These are phyloP conservation scores for Hyposmocoma kahamanoa DNA, from an alignment of 1,140 invertebrate genomes.

Conservation along the genomic window DNA sequence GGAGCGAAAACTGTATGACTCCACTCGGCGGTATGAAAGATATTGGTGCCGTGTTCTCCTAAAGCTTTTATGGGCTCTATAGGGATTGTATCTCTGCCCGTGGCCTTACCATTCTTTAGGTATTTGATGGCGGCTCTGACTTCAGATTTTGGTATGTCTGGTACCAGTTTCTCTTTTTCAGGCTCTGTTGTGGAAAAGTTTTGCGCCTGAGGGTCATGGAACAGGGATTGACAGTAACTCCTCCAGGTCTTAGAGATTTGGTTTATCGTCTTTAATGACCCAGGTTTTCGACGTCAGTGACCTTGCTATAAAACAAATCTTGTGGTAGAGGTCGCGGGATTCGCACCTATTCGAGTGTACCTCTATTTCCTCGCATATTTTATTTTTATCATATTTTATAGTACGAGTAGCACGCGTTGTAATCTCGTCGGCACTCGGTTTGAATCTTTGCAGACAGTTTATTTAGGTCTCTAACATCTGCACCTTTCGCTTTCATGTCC, in stretches of 20 bases:
- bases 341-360: slow-evolving; percentile 10
- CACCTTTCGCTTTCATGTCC: slow-evolving; percentile 5
- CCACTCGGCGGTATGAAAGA: slow-evolving; percentile 13
- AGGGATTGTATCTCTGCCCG: no score
- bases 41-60: not conserved
- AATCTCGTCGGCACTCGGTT: slow-evolving; percentile 6
- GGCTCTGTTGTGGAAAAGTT: not conserved
- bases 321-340: slow-evolving; percentile 5
- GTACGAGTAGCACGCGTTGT: slow-evolving; percentile 3
- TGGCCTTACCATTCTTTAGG: no score
- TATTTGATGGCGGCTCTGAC: no score
- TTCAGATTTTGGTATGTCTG: not conserved
- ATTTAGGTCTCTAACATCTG: not conserved
- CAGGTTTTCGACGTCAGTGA: not conserved
- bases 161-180: not conserved
- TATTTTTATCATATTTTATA: no score
- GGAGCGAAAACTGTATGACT: slow-evolving; percentile 13
- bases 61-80: not conserved
- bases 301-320: not conserved
- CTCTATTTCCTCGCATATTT: slow-evolving; percentile 16
- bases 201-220: not conserved
- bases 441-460: slow-evolving; percentile 4
- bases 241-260: not conserved
- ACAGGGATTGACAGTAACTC: not conserved
- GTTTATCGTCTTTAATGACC: not conserved